Percentiles rank a stretch among this genome's conserved stretches.
Conservation (phyloP, 2,113 vertebrate genomes). For the Oryctolagus cuniculus region DNA sequence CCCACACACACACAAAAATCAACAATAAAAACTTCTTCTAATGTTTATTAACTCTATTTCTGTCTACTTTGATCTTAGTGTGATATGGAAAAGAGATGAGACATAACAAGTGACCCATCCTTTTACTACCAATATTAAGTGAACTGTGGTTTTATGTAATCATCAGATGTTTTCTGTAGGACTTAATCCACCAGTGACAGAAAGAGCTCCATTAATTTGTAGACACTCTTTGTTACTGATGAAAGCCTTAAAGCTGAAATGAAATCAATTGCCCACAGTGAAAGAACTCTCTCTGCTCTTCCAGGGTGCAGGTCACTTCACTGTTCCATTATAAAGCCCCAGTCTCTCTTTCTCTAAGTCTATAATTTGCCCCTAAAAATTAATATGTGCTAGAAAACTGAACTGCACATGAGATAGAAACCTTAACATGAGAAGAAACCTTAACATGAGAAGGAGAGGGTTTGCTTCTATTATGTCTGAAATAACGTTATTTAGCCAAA, state of each 20-base stretch:
- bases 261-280: slow-evolving; percentile 34
- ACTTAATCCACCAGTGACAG: slow-evolving; percentile 43
- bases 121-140: background rate
- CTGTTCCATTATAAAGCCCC: background rate
- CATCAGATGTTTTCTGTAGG: background rate
- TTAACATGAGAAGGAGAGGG: background rate
- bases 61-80: slow-evolving; percentile 47
- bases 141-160: background rate
- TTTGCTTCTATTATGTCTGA: background rate
- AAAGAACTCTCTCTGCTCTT: background rate
- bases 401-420: background rate
- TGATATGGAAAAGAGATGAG: slow-evolving; percentile 40
- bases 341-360: background rate
- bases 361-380: slow-evolving; percentile 7
- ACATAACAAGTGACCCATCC: slow-evolving; percentile 20
- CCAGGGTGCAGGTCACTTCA: background rate
- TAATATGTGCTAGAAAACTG: background rate
- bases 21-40: background rate
- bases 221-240: slow-evolving; percentile 23
- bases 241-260: slow-evolving; percentile 58
- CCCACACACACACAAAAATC: no score
- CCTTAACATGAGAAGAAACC: background rate
- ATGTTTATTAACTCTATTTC: slow-evolving; percentile 51
- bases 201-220: slow-evolving; percentile 58
- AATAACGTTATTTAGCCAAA: background rate